Evolutionary conservation across 2,797 vertebrate species (phyloP), one percentile per base, ranked within the genome.

Genomic region (Clarias platycephalus): DNA sequence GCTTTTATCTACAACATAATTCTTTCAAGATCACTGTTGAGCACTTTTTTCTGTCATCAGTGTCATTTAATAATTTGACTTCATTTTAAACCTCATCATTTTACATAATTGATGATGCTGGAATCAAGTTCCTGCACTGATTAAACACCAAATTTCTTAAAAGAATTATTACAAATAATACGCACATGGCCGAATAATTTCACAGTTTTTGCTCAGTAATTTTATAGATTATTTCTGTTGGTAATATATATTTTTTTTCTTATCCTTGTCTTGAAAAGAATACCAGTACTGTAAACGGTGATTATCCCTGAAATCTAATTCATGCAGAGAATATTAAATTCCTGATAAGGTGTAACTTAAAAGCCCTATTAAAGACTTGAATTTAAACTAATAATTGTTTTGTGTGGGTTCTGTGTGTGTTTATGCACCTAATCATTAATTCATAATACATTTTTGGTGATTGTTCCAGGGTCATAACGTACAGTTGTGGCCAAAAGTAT

Each of bases 321-420:
- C 2, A 77, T 77, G 12, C 20, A 16, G 12, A 77, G 20, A 77
- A 60, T 24, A 22, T 60, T 78, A 58, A 76, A 78, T 78, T 55
- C 2, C 31, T 57, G 20, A 67, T 57, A 53, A 77, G 7, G 44
- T 40, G n/a, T 84, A 44, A 63, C 76, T 71, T 49, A 16, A 26
- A 77, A 71, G 37, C 76, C 62, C 55, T 20, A 57, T 83, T 77
- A 76, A 76, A 83, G 16, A 77, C 71, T 76, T 83, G 60, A 83
- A 83, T 34, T 37, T 16, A 66, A 66, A 83, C 24, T 64, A 62
- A 63, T 15, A 0, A 57, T 37, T n/a, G 22, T 78, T 62, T 78
- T 37, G 70, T 57, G 72, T 75, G n/a, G 5, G 24, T 20, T 12
- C 24, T 5, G 2, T 75, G n/a, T 24, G 26, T 57, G 49, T 76